Evolutionary conservation across 2,888 invertebrate genomes (phyloP).

Genomic region (Rugalucina vietnamica): DNA sequence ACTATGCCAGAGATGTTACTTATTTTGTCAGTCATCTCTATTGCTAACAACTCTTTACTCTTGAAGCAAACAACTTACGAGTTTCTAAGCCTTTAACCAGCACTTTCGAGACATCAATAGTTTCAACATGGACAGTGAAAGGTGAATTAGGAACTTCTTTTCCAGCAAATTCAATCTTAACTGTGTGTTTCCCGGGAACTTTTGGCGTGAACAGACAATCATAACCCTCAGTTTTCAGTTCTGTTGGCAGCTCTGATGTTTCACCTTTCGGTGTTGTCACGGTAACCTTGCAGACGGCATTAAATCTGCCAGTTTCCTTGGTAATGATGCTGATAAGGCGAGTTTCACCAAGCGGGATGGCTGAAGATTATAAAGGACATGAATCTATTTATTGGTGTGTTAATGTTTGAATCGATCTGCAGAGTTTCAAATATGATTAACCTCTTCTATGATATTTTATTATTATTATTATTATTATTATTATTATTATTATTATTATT

Average conservation of each 20-base stretch:
- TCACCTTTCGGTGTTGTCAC: conserved; percentile 80
- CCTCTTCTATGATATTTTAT: too few relatives aligned
- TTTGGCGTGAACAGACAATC: conserved; percentile 81
- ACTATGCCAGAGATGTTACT: too few relatives aligned
- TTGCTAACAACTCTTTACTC: too few relatives aligned
- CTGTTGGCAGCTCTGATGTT: conserved; percentile 90
- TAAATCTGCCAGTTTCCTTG: conserved; percentile 60
- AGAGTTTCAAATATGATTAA: too few relatives aligned
- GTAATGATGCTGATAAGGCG: conserved; percentile 53
- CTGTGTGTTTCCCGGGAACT: conserved; percentile 83
- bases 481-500: too few relatives aligned
- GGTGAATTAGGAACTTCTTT: conserved; percentile 84
- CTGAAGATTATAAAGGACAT: conserved; percentile 30
- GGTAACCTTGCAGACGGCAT: conserved; percentile 64
- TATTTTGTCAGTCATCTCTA: too few relatives aligned
- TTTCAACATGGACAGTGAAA: conserved; percentile 82
- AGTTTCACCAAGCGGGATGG: conserved; percentile 61
- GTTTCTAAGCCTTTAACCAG: conserved; percentile 94
- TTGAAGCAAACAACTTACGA: conserved; percentile 89
- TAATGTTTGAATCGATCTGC: too few relatives aligned
- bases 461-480: too few relatives aligned
- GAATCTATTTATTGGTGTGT: too few relatives aligned
- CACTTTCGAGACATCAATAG: conserved; percentile 92
- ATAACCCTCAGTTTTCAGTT: conserved; percentile 90
- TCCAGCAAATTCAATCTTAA: conserved; percentile 83